Evolutionary conservation across 2,797 vertebrate species (phyloP), one percentile per base, ranked within the genome.

Genomic region (Epinephelus malabaricus): DNA sequence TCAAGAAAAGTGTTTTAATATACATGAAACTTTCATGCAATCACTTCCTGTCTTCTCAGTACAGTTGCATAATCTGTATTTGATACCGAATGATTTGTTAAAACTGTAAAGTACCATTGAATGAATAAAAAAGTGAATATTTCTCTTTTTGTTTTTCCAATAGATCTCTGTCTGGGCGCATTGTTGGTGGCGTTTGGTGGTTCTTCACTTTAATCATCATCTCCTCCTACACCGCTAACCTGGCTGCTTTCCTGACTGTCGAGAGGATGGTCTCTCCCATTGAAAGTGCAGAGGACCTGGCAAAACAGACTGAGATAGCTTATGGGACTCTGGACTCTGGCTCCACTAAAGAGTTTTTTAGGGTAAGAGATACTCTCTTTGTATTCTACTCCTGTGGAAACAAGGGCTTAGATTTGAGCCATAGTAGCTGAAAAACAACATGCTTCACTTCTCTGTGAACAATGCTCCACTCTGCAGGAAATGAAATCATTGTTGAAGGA

Each of bases 121-220:
- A 30, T 50, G 7, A 49, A 27, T 14, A 43, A 8, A 56, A n/a
- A 59, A 60, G 10, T 53, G 3, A 50, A 59, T 27, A 49, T 49
- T n/a, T 10, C 61, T 2, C 69, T 25, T 40, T 54, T 55, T 58
- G 9, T 46, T 51, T 53, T 45, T n/a, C 4, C 49, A 6, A 60
- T 89, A 99, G 98, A 95, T 99, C 98, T 92, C 96, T 99, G 90
- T 99, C 98, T 88, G 98, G 98, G 50, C 98, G 98, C 81, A 99
- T 99, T 89, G 98, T 99, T 87, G 98, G 98, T 85, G 98, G 98
- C 69, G 98, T 99, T 77, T 99, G 98, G 98, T 99, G 98, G 98
- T 99, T 99, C 95, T 99, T 99, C 96, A 99, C 98, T 90, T 94
- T 99, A 89, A 99, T 99, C 96, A 99, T 99, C 95, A 99, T 99